phyloP scores from a whole-genome alignment of 2,888 invertebrate genomes.

The Stenchaetothrips biformis region DNA sequence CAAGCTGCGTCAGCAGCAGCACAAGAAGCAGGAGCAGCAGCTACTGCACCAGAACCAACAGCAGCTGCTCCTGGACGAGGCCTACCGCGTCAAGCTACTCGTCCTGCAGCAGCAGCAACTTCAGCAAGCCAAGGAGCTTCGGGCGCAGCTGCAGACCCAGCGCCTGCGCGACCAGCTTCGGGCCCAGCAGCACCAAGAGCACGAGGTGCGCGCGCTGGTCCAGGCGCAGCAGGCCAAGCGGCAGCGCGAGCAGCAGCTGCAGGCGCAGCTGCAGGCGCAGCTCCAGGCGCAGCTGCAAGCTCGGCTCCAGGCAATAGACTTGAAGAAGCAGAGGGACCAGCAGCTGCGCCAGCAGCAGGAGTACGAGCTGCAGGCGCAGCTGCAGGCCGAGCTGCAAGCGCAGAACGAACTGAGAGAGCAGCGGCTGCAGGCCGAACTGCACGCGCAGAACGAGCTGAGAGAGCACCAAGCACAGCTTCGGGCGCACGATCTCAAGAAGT shows the following conservation, averaged over 20 bases:
- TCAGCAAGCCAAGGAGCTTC: background rate
- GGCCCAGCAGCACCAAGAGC: background rate
- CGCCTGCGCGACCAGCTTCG: background rate
- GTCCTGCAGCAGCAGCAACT: slow-evolving; percentile 26
- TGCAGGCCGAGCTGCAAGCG: background rate
- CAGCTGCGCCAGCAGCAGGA: slow-evolving; percentile 1
- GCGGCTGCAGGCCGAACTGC: background rate
- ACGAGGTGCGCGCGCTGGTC: background rate
- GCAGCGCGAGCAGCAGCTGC: background rate
- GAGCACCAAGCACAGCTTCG: slow-evolving; percentile 2
- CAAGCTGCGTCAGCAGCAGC: slow-evolving; percentile 27
- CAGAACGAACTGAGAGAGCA: background rate
- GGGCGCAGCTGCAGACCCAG: background rate
- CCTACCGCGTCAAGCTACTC: background rate
- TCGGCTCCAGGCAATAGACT: background rate
- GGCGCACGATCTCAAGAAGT: slow-evolving; percentile 13
- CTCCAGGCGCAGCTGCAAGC: background rate
- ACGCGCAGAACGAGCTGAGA: background rate
- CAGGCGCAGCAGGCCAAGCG: background rate
- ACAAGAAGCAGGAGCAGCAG: slow-evolving; percentile 37
- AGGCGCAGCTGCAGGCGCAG: background rate
- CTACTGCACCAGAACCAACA: slow-evolving; percentile 29
- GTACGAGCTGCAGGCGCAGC: background rate
- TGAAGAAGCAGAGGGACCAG: background rate
- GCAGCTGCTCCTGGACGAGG: slow-evolving; percentile 26